A percentile compares a stretch with the other conserved stretches of the same genome.
Evolutionary conservation across 2,888 invertebrate species (phyloP).

Genomic region (Brenthis daphne): DNA sequence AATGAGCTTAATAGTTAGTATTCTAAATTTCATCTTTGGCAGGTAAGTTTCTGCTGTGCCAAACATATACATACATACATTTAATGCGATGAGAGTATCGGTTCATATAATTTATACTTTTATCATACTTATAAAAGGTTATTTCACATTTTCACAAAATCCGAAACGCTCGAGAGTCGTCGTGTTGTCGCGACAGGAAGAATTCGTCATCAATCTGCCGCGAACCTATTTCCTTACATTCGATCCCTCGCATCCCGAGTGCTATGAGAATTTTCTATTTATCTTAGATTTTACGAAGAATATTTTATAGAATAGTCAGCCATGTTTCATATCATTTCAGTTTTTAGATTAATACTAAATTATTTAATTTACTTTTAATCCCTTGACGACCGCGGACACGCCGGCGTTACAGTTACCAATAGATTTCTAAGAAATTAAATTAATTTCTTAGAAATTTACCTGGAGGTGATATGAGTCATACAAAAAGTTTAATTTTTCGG

Average conservation of each 20-base stretch:
- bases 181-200: constrained; percentile 70
- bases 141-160: constrained; percentile 20
- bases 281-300: constrained; percentile 6
- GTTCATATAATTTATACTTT: too few species aligned
- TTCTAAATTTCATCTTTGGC: too few species aligned
- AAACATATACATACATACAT: too few species aligned
- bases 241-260: constrained; percentile 50
- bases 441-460: too few species aligned
- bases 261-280: constrained; percentile 23
- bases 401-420: too few species aligned
- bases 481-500: not conserved
- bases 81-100: too few species aligned
- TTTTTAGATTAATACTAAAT: not conserved
- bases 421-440: too few species aligned
- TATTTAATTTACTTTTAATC: not conserved
- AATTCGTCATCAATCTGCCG: constrained; percentile 67
- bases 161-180: constrained; percentile 43
- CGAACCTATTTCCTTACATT: constrained; percentile 65
- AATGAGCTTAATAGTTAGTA: too few species aligned
- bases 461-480: too few species aligned
- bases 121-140: too few species aligned
- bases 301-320: constrained; percentile 8
- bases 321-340: not conserved
- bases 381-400: too few species aligned
- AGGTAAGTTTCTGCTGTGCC: too few species aligned